These are phyloP conservation scores for Holotrichia oblita DNA, from an alignment of 1,140 invertebrate genomes.

Conservation along the genomic window DNA sequence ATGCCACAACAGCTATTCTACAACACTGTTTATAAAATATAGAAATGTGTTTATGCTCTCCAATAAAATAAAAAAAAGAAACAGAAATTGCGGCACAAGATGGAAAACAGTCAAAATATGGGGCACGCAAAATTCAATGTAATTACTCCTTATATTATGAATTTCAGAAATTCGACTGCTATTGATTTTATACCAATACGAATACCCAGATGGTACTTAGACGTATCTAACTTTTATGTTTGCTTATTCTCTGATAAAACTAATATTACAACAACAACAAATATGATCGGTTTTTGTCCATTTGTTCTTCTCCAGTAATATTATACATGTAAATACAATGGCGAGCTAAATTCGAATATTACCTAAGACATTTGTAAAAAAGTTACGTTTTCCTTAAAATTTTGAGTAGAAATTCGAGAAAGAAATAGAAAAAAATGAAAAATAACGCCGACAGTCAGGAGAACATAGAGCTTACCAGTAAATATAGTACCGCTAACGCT, in stretches of 20 bases:
- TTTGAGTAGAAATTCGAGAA: conserved; percentile 57
- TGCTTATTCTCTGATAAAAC: conserved; percentile 29
- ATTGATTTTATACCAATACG: conserved; percentile 17
- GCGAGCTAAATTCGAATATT: conserved; percentile 35
- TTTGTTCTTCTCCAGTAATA: conserved; percentile 25
- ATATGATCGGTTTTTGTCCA: conserved; percentile 27
- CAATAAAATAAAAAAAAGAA: too few species aligned
- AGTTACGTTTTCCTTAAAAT: conserved; percentile 55
- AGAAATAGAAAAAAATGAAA: conserved; percentile 59
- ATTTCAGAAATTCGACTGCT: neutral
- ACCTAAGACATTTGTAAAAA: conserved; percentile 34
- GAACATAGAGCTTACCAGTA: conserved; percentile 58
- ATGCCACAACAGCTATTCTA: too few species aligned
- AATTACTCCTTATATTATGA: neutral
- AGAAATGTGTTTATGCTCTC: too few species aligned
- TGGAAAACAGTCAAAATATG: too few species aligned
- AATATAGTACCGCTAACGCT: conserved; percentile 57
- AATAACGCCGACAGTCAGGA: conserved; percentile 60
- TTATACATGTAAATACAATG: conserved; percentile 36
- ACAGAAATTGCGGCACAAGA: too few species aligned
- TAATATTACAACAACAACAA: conserved; percentile 36
- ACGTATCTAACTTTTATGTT: neutral
- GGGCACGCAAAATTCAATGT: too few species aligned
- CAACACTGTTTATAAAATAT: too few species aligned
- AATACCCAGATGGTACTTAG: conserved; percentile 9